These are phyloP conservation scores for Cephus sareptanus DNA, from an alignment of 2,888 invertebrate species.

Conservation along the genomic window DNA sequence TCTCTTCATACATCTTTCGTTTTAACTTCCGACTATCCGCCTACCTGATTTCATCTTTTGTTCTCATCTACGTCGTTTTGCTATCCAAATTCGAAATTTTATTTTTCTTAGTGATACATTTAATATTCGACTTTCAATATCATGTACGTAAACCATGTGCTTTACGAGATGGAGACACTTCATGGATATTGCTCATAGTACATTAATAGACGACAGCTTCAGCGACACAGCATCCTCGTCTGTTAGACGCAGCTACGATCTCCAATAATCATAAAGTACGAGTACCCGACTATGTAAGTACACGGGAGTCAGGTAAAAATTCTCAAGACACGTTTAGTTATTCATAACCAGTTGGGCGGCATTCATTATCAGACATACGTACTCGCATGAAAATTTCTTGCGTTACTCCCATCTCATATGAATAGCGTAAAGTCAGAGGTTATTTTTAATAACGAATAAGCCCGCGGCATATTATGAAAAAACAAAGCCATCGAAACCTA, in stretches of 20 bases:
- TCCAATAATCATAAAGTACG: constrained; percentile 58
- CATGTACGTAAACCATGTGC: background rate
- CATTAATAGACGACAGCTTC: constrained; percentile 12
- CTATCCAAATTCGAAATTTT: background rate
- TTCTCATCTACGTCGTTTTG: background rate
- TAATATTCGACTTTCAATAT: no score
- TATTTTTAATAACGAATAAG: background rate
- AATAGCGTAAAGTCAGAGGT: background rate
- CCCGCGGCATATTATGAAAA: background rate
- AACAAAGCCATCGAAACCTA: background rate
- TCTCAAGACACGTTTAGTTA: constrained; percentile 43
- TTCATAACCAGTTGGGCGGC: constrained; percentile 58
- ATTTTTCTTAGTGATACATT: background rate
- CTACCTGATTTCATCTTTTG: background rate
- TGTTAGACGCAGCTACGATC: constrained; percentile 47
- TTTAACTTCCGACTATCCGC: background rate
- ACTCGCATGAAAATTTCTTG: constrained; percentile 45
- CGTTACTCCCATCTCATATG: background rate
- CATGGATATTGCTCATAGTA: constrained; percentile 7
- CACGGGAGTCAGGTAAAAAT: constrained; percentile 46
- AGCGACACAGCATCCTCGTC: constrained; percentile 35
- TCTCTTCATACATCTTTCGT: background rate
- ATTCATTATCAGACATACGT: constrained; percentile 53
- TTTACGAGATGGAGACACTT: constrained; percentile 5
- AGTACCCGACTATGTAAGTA: constrained; percentile 36